Evolutionary conservation across 2,888 invertebrate genomes (phyloP), one percentile per base, ranked within the genome.

Genomic region (Carabus problematicus): DNA sequence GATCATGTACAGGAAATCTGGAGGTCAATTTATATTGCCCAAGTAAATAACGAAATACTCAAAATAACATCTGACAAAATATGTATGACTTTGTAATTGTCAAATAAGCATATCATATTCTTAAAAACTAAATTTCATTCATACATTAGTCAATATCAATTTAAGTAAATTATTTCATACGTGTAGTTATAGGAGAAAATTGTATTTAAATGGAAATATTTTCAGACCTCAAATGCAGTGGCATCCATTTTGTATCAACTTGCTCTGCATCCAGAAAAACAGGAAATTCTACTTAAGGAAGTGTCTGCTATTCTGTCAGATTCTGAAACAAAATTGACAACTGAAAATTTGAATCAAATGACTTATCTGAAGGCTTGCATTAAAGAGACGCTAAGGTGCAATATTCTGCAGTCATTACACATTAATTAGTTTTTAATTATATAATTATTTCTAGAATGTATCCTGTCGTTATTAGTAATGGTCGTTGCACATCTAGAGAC

Each of bases 401-500:
- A 58, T 56, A 14, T 29, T 12, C 11, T n/a, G 1, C 29, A 56
- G 16, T n/a, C 8, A 55, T 19, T 8, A 3, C 3, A 8, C 18
- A 14, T 12, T 39, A 29, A 56, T 56, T 39, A 40, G 29, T 29
- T 29, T 7, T 45, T 61, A 55, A 39, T 39, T 71, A 39, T 64
- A 4, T 29, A 61, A 71, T 47, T 18, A 47, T 71, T 83, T 84
- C 60, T 79, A 91, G 93, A 75, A 86, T 92, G 85, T 91, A 87
- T 78, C 92, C 93, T 0, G 90, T 91, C 14, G 91, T 91, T 0
- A 88, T 91, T 62, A 91, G 92, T 12, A 91, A 92, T 73, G 90
- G 90, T 1, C 84, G 93, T 64, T 89, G 91, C 72, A 84, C 89
- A 55, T 88, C 88, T 43, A 88, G 86, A 75, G 90, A 93, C 74